phyloP scores from a whole-genome alignment of 2,888 invertebrate genomes.

The Parnassius smintheus region DNA sequence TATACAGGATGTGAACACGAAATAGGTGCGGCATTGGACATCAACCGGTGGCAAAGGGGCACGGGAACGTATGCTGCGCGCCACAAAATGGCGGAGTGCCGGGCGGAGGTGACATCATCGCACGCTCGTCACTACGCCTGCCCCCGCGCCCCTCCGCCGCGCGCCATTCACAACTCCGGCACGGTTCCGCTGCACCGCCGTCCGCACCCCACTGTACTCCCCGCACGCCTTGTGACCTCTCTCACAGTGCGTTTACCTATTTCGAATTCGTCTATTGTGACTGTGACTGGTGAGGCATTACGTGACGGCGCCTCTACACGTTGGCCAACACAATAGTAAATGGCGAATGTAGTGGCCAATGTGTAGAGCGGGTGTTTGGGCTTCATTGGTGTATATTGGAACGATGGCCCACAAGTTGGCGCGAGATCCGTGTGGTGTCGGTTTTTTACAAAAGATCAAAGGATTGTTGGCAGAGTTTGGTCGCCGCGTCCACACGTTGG shows the following conservation, averaged over 20 bases:
- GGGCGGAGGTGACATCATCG: slow-evolving; percentile 62
- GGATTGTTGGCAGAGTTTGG: too few species aligned
- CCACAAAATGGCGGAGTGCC: slow-evolving; percentile 46
- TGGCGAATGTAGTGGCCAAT: too few species aligned
- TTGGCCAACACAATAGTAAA: too few species aligned
- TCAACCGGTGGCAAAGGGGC: not conserved
- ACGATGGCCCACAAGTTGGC: too few species aligned
- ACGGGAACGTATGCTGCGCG: slow-evolving; percentile 30
- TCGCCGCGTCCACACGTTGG: too few species aligned
- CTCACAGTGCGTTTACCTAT: slow-evolving; percentile 42
- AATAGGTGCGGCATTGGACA: not conserved
- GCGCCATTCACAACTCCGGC: slow-evolving; percentile 55
- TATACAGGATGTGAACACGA: not conserved
- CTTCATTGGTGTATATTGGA: too few species aligned
- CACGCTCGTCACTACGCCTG: slow-evolving; percentile 43
- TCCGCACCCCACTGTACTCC: slow-evolving; percentile 32
- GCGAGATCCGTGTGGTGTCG: too few species aligned
- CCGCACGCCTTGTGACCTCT: slow-evolving; percentile 44
- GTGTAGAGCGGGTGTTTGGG: too few species aligned
- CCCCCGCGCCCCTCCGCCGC: slow-evolving; percentile 36
- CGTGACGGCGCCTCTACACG: too few species aligned
- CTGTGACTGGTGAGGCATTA: slow-evolving; percentile 24
- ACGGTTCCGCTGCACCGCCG: slow-evolving; percentile 49
- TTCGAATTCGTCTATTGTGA: slow-evolving; percentile 27
- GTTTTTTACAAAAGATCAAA: too few species aligned